Conservation (phyloP, 2,113 vertebrate species). For the Alexandromys fortis region DNA sequence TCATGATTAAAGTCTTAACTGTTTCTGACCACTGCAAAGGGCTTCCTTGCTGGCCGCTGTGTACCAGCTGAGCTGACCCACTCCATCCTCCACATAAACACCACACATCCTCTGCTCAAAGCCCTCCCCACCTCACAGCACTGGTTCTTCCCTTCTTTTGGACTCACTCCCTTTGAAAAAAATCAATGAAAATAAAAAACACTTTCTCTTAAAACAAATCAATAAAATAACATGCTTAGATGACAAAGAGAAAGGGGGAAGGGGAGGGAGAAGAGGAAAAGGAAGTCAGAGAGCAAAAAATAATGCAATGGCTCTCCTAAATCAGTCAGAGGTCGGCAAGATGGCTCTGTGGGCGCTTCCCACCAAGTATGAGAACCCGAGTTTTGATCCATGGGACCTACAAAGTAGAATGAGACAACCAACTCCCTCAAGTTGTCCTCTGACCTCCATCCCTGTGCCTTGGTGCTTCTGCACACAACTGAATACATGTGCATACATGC, state of each 20-base stretch:
- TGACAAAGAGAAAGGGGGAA: not conserved
- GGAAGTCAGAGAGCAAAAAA: not conserved
- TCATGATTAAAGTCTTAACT: not conserved
- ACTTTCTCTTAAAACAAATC: not conserved
- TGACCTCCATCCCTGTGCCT: not conserved
- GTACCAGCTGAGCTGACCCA: not conserved
- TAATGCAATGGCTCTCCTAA: not conserved
- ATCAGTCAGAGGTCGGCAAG: not conserved
- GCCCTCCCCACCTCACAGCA: not conserved
- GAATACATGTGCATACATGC: not conserved
- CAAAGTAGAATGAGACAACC: not conserved
- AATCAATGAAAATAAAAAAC: slow-evolving; percentile 15
- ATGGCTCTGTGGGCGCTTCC: not conserved
- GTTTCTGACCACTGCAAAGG: not conserved
- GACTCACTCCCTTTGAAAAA: not conserved
- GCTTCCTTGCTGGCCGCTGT: not conserved
- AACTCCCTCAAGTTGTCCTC: not conserved
- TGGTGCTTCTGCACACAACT: not conserved
- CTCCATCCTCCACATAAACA: not conserved
- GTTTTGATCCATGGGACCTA: not conserved
- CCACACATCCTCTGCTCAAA: not conserved
- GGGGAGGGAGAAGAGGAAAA: too few species aligned
- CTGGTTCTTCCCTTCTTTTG: not conserved
- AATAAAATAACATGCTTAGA: not conserved
- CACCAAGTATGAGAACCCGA: not conserved